Percentiles rank a stretch among this genome's conserved stretches.
Evolutionary conservation across 2,888 invertebrate genomes (phyloP).

Genomic region (Ennomos fuscantarius): DNA sequence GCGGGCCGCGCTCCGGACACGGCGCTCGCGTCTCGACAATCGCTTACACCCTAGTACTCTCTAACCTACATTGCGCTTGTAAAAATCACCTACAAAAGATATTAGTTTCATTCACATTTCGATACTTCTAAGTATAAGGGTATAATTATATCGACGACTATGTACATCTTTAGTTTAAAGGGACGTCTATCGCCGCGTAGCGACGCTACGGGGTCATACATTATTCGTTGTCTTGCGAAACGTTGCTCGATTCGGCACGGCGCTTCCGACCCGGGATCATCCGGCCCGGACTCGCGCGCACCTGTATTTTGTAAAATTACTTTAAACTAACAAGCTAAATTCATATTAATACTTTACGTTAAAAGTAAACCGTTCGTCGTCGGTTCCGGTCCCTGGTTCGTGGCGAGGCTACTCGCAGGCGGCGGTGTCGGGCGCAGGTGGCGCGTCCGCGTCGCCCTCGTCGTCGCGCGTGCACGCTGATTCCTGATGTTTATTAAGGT

Average conservation of each 20-base stretch:
- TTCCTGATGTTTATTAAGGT: constrained; percentile 98
- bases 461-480: constrained; percentile 94
- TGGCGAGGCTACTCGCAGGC: constrained; percentile 56
- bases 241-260: constrained; percentile 78
- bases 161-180: constrained; percentile 76
- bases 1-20: constrained; percentile 61
- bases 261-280: constrained; percentile 46
- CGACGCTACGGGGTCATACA: constrained; percentile 80
- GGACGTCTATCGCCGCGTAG: constrained; percentile 78
- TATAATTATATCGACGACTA: constrained; percentile 81
- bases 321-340: constrained; percentile 80
- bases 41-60: constrained; percentile 76
- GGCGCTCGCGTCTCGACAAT: constrained; percentile 76
- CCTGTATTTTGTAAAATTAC: constrained; percentile 75
- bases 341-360: constrained; percentile 83
- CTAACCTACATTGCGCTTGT: constrained; percentile 85
- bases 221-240: constrained; percentile 85
- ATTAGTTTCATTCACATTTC: constrained; percentile 84
- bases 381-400: constrained; percentile 78
- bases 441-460: constrained; percentile 67
- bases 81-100: constrained; percentile 86
- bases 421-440: constrained; percentile 52
- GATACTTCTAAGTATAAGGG: constrained; percentile 82
- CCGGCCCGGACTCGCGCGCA: constrained; percentile 52
- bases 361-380: constrained; percentile 69